These are phyloP conservation scores for Ellobius talpinus DNA, from an alignment of 2,113 vertebrate genomes.

Conservation along the genomic window DNA sequence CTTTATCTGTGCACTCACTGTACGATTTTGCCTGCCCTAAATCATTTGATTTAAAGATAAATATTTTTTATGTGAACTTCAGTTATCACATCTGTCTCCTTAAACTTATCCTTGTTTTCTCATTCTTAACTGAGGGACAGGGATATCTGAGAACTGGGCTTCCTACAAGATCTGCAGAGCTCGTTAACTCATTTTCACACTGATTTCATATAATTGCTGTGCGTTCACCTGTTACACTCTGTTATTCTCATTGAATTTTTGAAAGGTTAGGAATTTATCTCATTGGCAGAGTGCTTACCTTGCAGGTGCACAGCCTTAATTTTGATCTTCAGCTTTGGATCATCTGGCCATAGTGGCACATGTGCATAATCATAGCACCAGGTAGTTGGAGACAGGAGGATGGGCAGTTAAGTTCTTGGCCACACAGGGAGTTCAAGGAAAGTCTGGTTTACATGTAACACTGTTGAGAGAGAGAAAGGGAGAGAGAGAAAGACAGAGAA, in stretches of 20 bases:
- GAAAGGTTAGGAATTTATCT: not conserved
- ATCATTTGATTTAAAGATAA: not conserved
- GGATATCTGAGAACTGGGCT: not conserved
- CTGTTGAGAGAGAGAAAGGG: too few relatives aligned
- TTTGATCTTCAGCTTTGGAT: not conserved
- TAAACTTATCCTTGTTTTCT: not conserved
- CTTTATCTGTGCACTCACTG: fast-evolving
- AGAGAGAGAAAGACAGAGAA: too few relatives aligned
- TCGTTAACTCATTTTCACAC: not conserved
- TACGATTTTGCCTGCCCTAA: not conserved
- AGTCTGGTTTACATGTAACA: too few relatives aligned
- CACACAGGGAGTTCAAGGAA: not conserved
- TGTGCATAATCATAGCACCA: too few relatives aligned
- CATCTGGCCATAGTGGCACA: too few relatives aligned
- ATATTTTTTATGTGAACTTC: not conserved
- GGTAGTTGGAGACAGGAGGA: not conserved
- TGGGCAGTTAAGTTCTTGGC: not conserved
- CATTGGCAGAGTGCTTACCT: not conserved
- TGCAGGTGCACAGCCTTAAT: too few relatives aligned
- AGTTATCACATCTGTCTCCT: not conserved
- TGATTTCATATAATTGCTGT: not conserved
- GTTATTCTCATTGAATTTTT: not conserved
- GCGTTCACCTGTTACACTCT: not conserved
- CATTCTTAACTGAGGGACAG: not conserved
- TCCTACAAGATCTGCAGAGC: not conserved